Percentiles rank a stretch among this genome's conserved stretches.
These are phyloP conservation scores for Columba janthina DNA, from an alignment of 2,113 vertebrate species.

Conservation along the genomic window DNA sequence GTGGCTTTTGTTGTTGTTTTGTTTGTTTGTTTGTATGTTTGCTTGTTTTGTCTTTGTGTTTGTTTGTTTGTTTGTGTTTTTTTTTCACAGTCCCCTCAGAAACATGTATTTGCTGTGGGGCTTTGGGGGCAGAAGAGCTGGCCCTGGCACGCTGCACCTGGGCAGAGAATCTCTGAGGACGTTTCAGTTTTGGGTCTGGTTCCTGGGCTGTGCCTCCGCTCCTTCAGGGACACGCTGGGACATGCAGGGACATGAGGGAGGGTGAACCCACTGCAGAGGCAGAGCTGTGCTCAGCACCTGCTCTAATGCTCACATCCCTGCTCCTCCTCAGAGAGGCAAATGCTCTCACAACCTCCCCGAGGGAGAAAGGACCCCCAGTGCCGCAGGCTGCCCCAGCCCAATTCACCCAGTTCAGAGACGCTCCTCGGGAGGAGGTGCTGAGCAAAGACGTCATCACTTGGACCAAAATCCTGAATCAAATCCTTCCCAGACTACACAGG, in stretches of 20 bases:
- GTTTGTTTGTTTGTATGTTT: too few relatives aligned
- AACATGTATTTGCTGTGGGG: neutral
- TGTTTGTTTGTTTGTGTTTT: too few relatives aligned
- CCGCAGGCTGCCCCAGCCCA: fast-evolving
- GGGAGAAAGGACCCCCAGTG: neutral
- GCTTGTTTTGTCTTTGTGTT: neutral
- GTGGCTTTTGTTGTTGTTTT: too few relatives aligned
- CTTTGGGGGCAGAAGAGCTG: neutral
- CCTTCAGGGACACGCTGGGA: neutral
- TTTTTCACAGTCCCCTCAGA: neutral
- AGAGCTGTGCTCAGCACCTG: neutral
- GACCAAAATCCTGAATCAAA: neutral
- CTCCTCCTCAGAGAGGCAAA: neutral
- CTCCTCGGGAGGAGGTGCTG: neutral
- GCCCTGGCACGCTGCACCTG: fast-evolving
- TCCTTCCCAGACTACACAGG: neutral
- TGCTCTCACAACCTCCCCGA: neutral
- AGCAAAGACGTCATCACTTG: neutral
- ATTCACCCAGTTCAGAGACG: neutral
- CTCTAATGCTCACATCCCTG: neutral
- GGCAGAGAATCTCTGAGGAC: neutral
- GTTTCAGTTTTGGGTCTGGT: neutral
- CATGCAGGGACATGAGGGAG: neutral
- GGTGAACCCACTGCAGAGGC: neutral
- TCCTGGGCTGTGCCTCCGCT: neutral